phyloP scores from a whole-genome alignment of 2,797 vertebrate species.

The Cuculus canorus region DNA sequence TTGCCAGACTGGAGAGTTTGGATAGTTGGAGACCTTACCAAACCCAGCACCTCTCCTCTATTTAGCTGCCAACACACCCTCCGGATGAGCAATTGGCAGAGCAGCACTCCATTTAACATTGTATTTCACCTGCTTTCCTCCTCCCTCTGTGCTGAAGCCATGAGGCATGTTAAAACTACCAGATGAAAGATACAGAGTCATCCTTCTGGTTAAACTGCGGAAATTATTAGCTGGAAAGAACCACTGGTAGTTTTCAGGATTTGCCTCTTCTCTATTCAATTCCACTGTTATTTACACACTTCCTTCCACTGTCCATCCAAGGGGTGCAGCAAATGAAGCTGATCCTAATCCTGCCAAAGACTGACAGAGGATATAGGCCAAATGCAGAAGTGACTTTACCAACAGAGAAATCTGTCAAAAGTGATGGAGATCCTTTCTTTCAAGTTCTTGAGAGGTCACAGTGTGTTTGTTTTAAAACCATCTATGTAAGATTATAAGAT shows the following conservation, averaged over 20 bases:
- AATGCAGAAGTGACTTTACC: neutral
- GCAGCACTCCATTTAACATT: neutral
- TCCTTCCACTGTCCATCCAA: neutral
- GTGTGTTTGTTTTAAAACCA: neutral
- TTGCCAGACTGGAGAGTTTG: neutral
- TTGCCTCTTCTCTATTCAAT: neutral
- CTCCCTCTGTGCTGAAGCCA: neutral
- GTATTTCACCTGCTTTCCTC: neutral
- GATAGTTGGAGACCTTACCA: neutral
- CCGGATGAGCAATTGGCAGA: fast-evolving
- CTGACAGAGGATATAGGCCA: neutral
- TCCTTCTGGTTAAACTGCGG: neutral
- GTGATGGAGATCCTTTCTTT: neutral
- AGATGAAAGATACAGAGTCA: neutral
- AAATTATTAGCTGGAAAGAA: neutral
- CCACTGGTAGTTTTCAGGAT: fast-evolving
- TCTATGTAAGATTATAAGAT: neutral
- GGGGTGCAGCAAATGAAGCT: neutral
- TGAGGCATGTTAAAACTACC: neutral
- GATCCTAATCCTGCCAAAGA: neutral
- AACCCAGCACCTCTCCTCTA: neutral
- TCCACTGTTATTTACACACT: neutral
- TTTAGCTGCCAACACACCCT: neutral
- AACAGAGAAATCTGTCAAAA: neutral
- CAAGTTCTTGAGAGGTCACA: neutral